A percentile compares a stretch with the other conserved stretches of the same genome.
These are phyloP conservation scores for Phrynosoma blainvillii DNA, from an alignment of 2,113 vertebrate species.

Conservation along the genomic window DNA sequence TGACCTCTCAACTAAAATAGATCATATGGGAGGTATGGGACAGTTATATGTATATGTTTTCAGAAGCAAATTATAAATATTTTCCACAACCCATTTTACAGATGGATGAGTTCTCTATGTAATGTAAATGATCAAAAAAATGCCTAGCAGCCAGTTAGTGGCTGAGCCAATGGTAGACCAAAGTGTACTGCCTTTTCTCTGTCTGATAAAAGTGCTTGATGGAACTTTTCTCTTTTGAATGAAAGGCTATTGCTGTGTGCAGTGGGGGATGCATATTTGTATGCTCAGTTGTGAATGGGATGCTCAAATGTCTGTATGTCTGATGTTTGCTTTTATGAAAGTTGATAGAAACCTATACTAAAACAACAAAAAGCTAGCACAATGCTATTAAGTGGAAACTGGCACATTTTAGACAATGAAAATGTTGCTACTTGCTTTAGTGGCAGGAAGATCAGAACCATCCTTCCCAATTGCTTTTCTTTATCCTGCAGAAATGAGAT, in stretches of 20 bases:
- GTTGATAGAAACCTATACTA: constrained; percentile 16
- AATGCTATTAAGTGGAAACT: constrained; percentile 5
- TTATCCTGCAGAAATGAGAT: background rate
- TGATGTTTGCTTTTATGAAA: constrained; percentile 26
- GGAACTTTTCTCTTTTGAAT: constrained; percentile 4
- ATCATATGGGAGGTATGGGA: background rate
- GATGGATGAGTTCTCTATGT: background rate
- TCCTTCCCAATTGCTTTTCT: constrained; percentile 7
- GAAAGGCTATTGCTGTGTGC: background rate
- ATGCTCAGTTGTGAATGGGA: constrained; percentile 3
- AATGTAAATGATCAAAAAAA: background rate
- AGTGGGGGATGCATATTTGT: background rate
- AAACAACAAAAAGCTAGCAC: constrained; percentile 23
- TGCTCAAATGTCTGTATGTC: constrained; percentile 10
- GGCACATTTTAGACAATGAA: background rate
- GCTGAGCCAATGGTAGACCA: background rate
- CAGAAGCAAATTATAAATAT: background rate
- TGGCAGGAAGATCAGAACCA: constrained; percentile 7
- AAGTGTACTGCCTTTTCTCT: background rate
- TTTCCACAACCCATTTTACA: background rate
- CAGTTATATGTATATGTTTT: background rate
- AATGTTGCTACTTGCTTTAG: background rate
- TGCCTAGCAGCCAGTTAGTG: background rate
- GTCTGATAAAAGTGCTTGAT: background rate
- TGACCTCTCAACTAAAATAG: background rate